These are phyloP conservation scores for Prosapia bicincta DNA, from an alignment of 2,888 invertebrate genomes.

Conservation along the genomic window DNA sequence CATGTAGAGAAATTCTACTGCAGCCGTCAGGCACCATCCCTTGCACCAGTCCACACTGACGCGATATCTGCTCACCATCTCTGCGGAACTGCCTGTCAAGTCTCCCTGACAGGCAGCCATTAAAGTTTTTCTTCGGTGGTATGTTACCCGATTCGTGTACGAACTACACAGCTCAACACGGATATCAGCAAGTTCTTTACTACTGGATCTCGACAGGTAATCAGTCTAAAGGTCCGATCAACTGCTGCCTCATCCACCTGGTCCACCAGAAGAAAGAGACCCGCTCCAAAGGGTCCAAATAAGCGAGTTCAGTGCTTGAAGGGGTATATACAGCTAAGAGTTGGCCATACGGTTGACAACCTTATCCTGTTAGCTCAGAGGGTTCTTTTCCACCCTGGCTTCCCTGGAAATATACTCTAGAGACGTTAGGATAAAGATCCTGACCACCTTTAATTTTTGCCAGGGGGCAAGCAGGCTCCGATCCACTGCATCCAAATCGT, in stretches of 20 bases:
- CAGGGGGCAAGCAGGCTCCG: slow-evolving; percentile 35
- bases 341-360: too few relatives aligned
- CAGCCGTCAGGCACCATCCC: slow-evolving; percentile 36
- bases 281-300: slow-evolving; percentile 36
- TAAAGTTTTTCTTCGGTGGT: slow-evolving; percentile 35
- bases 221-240: neutral
- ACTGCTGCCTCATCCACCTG: neutral
- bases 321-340: too few relatives aligned
- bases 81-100: slow-evolving; percentile 12
- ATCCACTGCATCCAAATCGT: slow-evolving; percentile 13
- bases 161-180: neutral
- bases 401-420: slow-evolving; percentile 41
- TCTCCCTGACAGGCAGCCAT: slow-evolving; percentile 37
- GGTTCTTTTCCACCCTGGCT: too few relatives aligned
- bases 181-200: neutral
- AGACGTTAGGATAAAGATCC: slow-evolving; percentile 36
- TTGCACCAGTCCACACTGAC: slow-evolving; percentile 9
- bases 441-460: slow-evolving; percentile 37
- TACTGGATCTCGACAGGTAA: neutral
- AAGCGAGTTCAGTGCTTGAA: slow-evolving; percentile 40
- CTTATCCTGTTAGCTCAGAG: too few relatives aligned
- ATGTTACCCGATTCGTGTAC: neutral
- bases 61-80: slow-evolving; percentile 29
- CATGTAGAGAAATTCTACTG: slow-evolving; percentile 22
- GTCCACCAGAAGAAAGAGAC: slow-evolving; percentile 35